Percentiles rank a stretch among this genome's conserved stretches.
These are phyloP conservation scores for Lasiurus borealis DNA, from an alignment of 2,113 vertebrate genomes.

Conservation along the genomic window DNA sequence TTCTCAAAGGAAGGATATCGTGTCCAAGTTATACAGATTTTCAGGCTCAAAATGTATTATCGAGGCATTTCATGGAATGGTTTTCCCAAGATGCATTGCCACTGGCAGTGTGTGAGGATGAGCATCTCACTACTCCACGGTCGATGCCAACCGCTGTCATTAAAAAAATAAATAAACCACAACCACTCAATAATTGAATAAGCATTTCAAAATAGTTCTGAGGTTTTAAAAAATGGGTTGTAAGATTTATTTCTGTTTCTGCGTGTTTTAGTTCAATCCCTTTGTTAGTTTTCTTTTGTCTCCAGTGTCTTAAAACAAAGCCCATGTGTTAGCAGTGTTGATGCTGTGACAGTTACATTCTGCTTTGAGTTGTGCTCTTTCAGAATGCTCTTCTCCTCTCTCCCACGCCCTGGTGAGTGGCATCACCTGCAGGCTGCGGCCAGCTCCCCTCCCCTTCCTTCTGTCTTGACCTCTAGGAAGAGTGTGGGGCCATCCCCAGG, in stretches of 20 bases:
- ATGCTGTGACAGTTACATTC: background rate
- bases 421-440: background rate
- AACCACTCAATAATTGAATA: background rate
- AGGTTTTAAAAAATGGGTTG: background rate
- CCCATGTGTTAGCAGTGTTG: background rate
- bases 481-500: background rate
- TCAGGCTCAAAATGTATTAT: background rate
- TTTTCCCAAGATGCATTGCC: background rate
- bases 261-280: background rate
- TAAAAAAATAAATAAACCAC: background rate
- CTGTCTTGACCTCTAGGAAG: background rate
- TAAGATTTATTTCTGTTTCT: background rate
- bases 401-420: background rate
- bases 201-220: background rate
- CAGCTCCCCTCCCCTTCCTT: background rate
- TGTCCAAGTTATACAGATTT: background rate
- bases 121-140: background rate
- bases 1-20: background rate
- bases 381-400: background rate
- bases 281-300: conserved; percentile 10
- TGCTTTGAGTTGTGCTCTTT: background rate
- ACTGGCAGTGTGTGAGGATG: background rate
- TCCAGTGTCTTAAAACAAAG: background rate
- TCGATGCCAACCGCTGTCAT: background rate
- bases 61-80: background rate